Percentiles rank a stretch among this genome's conserved stretches.
Evolutionary conservation across 2,113 vertebrate species (phyloP).

Genomic region (Lagenorhynchus albirostris): DNA sequence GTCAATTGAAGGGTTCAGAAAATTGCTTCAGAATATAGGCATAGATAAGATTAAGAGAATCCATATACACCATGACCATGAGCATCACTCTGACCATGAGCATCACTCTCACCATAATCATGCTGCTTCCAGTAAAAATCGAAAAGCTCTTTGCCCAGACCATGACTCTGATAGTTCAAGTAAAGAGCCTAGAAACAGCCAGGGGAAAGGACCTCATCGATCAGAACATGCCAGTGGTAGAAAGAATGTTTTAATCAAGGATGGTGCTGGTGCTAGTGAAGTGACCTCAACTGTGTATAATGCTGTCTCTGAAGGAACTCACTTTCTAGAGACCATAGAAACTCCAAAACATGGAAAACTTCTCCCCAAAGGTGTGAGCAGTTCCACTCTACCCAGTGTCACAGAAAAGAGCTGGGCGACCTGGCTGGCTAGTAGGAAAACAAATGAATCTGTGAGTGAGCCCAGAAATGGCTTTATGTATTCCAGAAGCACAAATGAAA

Average conservation of each 20-base stretch:
- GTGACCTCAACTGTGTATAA: conserved; percentile 46
- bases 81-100: conserved; percentile 23
- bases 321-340: conserved; percentile 67
- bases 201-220: conserved; percentile 76
- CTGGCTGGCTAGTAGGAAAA: conserved; percentile 45
- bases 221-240: conserved; percentile 63
- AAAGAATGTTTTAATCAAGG: conserved; percentile 80
- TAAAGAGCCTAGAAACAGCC: conserved; percentile 72
- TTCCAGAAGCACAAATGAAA: conserved; percentile 78
- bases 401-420: conserved; percentile 65
- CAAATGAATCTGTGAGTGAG: conserved; percentile 73
- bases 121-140: conserved; percentile 46
- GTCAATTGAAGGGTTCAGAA: conserved; percentile 89
- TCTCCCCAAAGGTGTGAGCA: background rate
- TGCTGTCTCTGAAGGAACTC: conserved; percentile 59
- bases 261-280: conserved; percentile 42
- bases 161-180: conserved; percentile 55
- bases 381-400: conserved; percentile 50
- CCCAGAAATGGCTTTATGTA: conserved; percentile 70
- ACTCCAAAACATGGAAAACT: conserved; percentile 68
- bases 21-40: conserved; percentile 89
- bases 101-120: conserved; percentile 74
- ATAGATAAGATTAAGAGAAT: conserved; percentile 87
- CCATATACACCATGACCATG: conserved; percentile 80
- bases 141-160: conserved; percentile 75